These are phyloP conservation scores for Elachura formosa DNA, from an alignment of 2,113 vertebrate genomes.

Conservation along the genomic window DNA sequence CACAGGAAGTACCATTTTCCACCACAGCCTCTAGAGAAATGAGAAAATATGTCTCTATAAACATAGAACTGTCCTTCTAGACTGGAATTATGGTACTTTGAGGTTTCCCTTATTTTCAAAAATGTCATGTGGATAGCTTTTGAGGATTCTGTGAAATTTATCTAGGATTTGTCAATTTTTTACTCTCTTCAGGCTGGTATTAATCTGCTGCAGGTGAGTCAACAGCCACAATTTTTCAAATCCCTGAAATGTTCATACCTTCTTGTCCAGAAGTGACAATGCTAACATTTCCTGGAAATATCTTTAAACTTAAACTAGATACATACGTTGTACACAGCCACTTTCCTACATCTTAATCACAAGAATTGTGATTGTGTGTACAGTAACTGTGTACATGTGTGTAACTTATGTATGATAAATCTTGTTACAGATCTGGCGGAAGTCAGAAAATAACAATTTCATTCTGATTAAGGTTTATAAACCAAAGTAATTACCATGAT, in stretches of 20 bases:
- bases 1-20: neutral
- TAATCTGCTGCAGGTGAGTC: neutral
- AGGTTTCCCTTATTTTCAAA: neutral
- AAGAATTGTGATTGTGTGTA: neutral
- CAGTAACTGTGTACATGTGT: neutral
- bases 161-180: neutral
- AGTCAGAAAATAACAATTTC: neutral
- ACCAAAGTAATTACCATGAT: accelerated
- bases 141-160: neutral
- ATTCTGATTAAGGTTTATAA: neutral
- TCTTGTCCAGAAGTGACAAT: neutral
- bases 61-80: neutral
- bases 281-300: neutral
- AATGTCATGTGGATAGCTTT: neutral
- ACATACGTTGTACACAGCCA: accelerated
- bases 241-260: neutral
- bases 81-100: neutral
- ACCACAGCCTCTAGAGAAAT: neutral
- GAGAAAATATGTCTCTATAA: neutral
- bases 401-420: neutral
- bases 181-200: neutral
- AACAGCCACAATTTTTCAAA: neutral
- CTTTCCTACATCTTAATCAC: neutral
- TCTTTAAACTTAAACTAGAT: neutral
- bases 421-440: neutral